A percentile compares a stretch with the other conserved stretches of the same genome.
Conservation (phyloP, 2,113 vertebrate genomes). For the Perognathus longimembris region DNA sequence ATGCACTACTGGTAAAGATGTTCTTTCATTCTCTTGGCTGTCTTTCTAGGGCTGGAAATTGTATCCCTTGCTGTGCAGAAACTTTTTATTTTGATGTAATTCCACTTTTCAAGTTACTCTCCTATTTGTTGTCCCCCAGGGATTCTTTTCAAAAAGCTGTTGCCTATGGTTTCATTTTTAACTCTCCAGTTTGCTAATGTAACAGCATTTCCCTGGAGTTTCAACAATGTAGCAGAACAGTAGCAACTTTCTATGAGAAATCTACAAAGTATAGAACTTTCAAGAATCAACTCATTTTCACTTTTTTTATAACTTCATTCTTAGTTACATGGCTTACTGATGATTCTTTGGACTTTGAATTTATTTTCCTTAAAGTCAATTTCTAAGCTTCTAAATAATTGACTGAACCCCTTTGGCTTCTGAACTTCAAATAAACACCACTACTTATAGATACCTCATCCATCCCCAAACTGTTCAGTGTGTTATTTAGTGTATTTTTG, state of each 20-base stretch:
- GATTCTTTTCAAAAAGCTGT: too few relatives aligned
- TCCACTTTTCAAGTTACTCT: too few relatives aligned
- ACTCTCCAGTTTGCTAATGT: too few relatives aligned
- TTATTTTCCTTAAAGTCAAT: slow-evolving; percentile 21
- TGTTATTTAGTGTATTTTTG: background rate
- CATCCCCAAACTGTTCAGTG: background rate
- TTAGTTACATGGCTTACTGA: background rate
- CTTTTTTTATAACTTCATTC: slow-evolving; percentile 23
- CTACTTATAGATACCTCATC: background rate
- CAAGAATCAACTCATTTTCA: slow-evolving; percentile 35
- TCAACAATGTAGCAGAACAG: too few relatives aligned
- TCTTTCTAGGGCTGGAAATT: too few relatives aligned
- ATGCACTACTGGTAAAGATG: too few relatives aligned
- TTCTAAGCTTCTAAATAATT: slow-evolving; percentile 32
- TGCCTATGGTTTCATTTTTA: too few relatives aligned
- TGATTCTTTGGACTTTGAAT: background rate
- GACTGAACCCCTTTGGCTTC: background rate
- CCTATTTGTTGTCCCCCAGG: too few relatives aligned
- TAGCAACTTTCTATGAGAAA: background rate
- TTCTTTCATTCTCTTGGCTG: too few relatives aligned
- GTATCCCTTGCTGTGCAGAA: too few relatives aligned
- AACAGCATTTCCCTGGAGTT: too few relatives aligned
- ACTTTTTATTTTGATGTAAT: too few relatives aligned
- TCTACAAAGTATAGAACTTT: background rate
- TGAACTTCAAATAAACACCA: slow-evolving; percentile 23